A percentile compares a stretch with the other conserved stretches of the same genome.
phyloP scores from a whole-genome alignment of 2,888 invertebrate genomes.

The Nebria brevicollis region DNA sequence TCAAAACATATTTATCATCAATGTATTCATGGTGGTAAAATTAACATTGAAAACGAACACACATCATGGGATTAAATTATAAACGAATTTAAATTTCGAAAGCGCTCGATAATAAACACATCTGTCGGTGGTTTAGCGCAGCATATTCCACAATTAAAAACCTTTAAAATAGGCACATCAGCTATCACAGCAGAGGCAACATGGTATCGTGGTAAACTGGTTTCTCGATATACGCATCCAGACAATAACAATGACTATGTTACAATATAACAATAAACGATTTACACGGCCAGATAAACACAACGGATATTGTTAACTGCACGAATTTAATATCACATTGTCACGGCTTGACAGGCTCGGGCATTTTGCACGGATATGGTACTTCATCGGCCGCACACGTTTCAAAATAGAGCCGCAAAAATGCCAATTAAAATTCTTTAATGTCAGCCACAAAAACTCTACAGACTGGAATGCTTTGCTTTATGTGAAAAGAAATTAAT shows the following conservation, averaged over 20 bases:
- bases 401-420: slow-evolving; percentile 42
- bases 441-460: neutral
- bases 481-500: slow-evolving; percentile 22
- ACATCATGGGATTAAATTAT: slow-evolving; percentile 11
- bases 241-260: slow-evolving; percentile 11
- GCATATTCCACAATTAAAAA: slow-evolving; percentile 4
- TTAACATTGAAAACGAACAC: slow-evolving; percentile 10
- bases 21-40: neutral
- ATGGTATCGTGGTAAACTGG: neutral
- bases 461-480: neutral
- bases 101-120: slow-evolving; percentile 5
- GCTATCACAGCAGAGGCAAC: neutral
- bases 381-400: slow-evolving; percentile 30
- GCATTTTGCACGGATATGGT: slow-evolving; percentile 1
- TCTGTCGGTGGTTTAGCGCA: neutral
- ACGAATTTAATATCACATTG: slow-evolving; percentile 33
- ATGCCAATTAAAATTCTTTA: slow-evolving; percentile 44
- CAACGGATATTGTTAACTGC: slow-evolving; percentile 29
- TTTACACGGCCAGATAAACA: slow-evolving; percentile 3
- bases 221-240: neutral
- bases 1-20: neutral
- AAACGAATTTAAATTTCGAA: neutral
- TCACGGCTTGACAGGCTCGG: neutral
- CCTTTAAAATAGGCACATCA: neutral
- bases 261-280: slow-evolving; percentile 24